phyloP scores from a whole-genome alignment of 1,140 invertebrate genomes.

The Planococcus citri region DNA sequence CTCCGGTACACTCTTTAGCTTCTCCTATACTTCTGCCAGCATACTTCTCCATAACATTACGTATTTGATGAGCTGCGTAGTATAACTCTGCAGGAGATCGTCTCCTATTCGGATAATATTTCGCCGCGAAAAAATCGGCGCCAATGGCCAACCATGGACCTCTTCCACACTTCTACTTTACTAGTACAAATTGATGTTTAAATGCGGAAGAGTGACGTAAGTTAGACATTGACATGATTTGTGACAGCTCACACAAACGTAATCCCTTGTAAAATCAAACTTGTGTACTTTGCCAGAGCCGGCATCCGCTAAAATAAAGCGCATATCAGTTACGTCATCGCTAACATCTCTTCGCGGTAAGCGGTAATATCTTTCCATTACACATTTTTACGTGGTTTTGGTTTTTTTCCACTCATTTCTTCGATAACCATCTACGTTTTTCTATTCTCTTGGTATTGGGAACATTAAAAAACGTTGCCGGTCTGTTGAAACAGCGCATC shows the following conservation, averaged over 20 bases:
- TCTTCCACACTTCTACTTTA: background rate
- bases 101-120: too few species aligned
- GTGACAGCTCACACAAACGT: conserved; percentile 10
- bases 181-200: background rate
- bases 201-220: conserved; percentile 19
- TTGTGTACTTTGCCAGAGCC: background rate
- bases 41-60: too few species aligned
- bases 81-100: too few species aligned
- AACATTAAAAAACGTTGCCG: conserved; percentile 19
- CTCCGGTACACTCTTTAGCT: too few species aligned
- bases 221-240: conserved; percentile 19
- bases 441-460: background rate
- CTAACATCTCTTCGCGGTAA: too few species aligned
- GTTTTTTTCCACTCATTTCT: too few species aligned
- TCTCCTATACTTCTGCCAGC: too few species aligned
- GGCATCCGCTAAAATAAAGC: background rate
- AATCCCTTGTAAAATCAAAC: background rate
- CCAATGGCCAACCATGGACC: background rate
- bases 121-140: too few species aligned
- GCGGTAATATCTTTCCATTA: too few species aligned
- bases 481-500: background rate
- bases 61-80: too few species aligned
- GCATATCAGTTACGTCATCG: background rate
- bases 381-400: too few species aligned
- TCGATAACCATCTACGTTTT: background rate